These are phyloP conservation scores for Lamprologus sp. DNA, from an alignment of 2,113 vertebrate species.

Conservation along the genomic window DNA sequence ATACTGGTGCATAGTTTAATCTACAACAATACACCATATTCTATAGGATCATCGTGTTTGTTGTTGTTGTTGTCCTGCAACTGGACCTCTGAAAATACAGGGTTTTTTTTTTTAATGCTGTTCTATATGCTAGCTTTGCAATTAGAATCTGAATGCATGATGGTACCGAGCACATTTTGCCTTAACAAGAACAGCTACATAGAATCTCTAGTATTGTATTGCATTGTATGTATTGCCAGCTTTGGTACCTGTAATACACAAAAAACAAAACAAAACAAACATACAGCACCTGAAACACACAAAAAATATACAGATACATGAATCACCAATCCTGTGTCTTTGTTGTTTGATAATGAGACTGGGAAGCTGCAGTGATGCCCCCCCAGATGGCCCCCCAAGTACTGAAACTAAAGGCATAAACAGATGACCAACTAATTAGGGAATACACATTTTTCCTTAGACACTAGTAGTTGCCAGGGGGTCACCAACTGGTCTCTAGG, in stretches of 20 bases:
- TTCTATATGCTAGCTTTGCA: neutral
- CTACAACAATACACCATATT: neutral
- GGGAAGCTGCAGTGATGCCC: neutral
- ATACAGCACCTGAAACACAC: neutral
- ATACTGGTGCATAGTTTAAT: neutral
- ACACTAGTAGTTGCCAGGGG: neutral
- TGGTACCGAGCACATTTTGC: neutral
- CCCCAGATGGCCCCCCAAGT: neutral
- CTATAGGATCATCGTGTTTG: neutral
- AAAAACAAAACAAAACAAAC: neutral
- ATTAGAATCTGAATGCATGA: neutral
- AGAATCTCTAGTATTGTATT: neutral
- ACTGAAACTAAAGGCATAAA: neutral
- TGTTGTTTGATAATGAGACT: neutral
- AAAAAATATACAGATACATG: neutral
- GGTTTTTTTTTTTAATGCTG: accelerated
- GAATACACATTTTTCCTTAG: neutral
- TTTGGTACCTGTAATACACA: neutral
- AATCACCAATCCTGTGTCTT: neutral
- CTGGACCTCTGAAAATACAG: neutral
- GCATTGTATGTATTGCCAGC: neutral
- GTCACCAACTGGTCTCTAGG: neutral
- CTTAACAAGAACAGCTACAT: neutral
- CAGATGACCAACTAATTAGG: neutral
- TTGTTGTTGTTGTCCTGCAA: neutral